Base-by-base conservation (phyloP, 2,113 vertebrate species). In the Dendropsophus ebraccatus region DNA sequence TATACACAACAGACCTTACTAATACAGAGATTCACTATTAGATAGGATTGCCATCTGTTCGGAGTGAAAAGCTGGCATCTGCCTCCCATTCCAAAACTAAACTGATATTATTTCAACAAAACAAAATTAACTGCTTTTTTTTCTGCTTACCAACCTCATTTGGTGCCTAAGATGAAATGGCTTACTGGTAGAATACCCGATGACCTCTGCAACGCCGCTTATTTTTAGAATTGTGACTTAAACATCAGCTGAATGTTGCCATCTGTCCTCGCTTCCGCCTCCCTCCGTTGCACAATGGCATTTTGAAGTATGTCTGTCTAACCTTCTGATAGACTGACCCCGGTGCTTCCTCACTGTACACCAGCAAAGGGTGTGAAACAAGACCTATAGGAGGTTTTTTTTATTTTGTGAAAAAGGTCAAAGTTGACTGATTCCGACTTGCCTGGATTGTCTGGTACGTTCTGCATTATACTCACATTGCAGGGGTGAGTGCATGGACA, bases 1-100 rank as follows among this genome's bases (percentile, higher is more conserved):
- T 96, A 95, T 96, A 96, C 95, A 96, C 95, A 96, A 92, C 94
- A 96, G 95, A 96, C 95, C 95, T 96, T 91, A 92, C 94, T 96
- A 95, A 96, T 95, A 96, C 94, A 95, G 94, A 93, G 94, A 94
- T 95, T 95, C 94, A 91, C 96, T 96, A 95, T 96, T 96, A 96
- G 94, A 93, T 93, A 89, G 94, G 95, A 95, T 96, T 96, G 94
- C 96, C 96, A 96, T 96, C 95, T 96, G 96, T 97, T 96, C 95
- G 88, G 91, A 94, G 91, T 8, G 90, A 93, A 93, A 95, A 94
- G 93, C 95, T 94, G 94, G 94, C 96, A 96, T 96, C 96, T 97
- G 96, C 94, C 94, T 95, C 93, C 1, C 78, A 92, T 86, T 90
- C 92, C 93, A 93, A 93, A 95, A 92, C 92, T 94, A 93, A 95